These are phyloP conservation scores for Masnerella sp. DNA, from an alignment of 2,888 invertebrate genomes.

Conservation along the genomic window DNA sequence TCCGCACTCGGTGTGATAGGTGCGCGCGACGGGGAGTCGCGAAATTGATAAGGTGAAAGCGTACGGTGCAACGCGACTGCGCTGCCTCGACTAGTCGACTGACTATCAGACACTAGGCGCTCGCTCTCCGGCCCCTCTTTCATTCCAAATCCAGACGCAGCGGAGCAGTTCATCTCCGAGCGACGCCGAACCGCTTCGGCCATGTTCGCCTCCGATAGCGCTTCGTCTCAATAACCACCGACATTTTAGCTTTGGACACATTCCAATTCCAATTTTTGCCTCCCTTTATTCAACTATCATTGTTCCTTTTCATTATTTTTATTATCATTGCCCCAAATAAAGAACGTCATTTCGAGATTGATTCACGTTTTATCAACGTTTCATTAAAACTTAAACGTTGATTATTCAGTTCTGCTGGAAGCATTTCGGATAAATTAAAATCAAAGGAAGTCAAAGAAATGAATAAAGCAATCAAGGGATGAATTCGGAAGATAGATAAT, in stretches of 20 bases:
- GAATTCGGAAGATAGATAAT: no score
- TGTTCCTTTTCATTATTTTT: conserved; percentile 5
- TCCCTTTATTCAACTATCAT: not conserved
- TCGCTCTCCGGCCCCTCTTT: conserved; percentile 48
- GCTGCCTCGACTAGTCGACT: conserved; percentile 62
- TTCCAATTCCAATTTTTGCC: conserved; percentile 39
- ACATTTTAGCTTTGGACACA: conserved; percentile 50
- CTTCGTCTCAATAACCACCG: conserved; percentile 46
- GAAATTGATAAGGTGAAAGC: conserved; percentile 63
- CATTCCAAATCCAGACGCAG: conserved; percentile 51
- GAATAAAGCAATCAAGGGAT: no score
- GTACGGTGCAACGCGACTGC: conserved; percentile 67
- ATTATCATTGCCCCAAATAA: conserved; percentile 9
- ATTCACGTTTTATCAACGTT: no score
- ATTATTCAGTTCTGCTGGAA: no score
- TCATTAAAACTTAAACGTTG: no score
- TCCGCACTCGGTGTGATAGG: conserved; percentile 53
- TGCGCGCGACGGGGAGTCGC: conserved; percentile 62
- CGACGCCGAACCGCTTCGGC: conserved; percentile 53
- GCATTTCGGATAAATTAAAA: no score
- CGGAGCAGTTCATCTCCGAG: conserved; percentile 51
- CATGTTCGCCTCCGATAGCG: conserved; percentile 40
- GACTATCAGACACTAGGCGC: conserved; percentile 47
- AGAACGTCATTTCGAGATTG: not conserved
- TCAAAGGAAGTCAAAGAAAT: no score